Evolutionary conservation across 2,888 invertebrate species (phyloP), one percentile per base, ranked within the genome.

Genomic region (Eulithis testata): DNA sequence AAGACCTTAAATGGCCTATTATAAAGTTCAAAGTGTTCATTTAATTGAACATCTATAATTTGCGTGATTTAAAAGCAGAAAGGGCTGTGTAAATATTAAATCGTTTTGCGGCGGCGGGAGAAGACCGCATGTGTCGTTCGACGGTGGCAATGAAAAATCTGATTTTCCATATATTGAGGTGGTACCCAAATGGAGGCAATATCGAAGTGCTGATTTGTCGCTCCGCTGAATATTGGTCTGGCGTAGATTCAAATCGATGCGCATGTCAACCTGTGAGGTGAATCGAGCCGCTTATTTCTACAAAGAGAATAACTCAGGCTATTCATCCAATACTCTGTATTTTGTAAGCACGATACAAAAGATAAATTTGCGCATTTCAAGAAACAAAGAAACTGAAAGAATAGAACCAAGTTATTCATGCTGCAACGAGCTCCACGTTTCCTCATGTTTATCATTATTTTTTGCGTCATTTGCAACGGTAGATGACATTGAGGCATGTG

Each of bases 171-270:
- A 87, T 89, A 88, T 88, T 86, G 88, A 88, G 84, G 86, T 85
- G 85, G 83, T 87, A 81, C 84, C 86, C 88, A 90, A 91, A 91
- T 91, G 88, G 90, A 91, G 91, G 90, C 89, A 91, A 91, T 91
- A 91, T 90, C 87, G 90, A 85, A 90, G 88, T 91, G 88, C 90
- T 90, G 91, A 91, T 92, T 92, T 91, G 89, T 89, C 91, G 91
- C 90, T 88, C 83, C 86, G 79, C 79, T 89, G 90, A 84, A 89
- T 90, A 90, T 91, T 87, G 90, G 86, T 89, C 86, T 89, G 89
- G 89, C 87, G 88, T 83, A 88, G 90, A 90, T 89, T 89, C 90
- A 89, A 90, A 90, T 89, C 87, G 83, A 80, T 80, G 79, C 83
- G 80, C 85, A 83, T 82, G 82, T 77, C 80, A 81, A 79, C 78